Evolutionary conservation across 1,140 invertebrate genomes (phyloP).

Genomic region (Triops cancriformis): DNA sequence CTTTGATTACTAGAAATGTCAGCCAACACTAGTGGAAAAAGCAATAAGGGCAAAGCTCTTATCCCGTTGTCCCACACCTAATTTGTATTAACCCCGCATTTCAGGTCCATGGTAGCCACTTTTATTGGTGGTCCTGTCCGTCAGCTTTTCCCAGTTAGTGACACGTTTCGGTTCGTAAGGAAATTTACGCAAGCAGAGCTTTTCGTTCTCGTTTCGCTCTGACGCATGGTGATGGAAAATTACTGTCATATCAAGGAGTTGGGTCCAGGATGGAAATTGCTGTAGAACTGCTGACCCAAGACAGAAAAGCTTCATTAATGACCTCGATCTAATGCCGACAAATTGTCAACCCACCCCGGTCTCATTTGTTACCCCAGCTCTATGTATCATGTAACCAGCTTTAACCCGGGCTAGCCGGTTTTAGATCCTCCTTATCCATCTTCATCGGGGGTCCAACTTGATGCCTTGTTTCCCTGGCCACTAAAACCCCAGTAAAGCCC

Average conservation of each 20-base stretch:
- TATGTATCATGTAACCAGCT: not conserved
- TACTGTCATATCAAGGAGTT: not conserved
- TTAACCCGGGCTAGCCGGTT: not conserved
- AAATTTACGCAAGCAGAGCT: not conserved
- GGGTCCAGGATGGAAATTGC: not conserved
- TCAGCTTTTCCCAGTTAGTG: not conserved
- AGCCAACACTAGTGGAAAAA: not conserved
- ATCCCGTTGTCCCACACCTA: not conserved
- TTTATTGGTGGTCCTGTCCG: not conserved
- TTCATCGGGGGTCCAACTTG: not conserved
- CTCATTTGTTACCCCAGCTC: not conserved
- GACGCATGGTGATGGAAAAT: not conserved
- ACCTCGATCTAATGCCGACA: conserved; percentile 6
- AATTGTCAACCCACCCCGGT: not conserved
- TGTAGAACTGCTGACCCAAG: not conserved
- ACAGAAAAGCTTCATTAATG: not conserved
- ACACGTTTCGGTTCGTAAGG: not conserved
- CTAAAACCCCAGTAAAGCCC: conserved; percentile 12
- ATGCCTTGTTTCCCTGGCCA: conserved; percentile 7
- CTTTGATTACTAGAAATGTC: not conserved
- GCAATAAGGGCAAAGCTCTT: conserved; percentile 4
- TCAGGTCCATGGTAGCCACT: not conserved
- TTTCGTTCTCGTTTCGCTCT: not conserved
- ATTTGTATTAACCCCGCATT: not conserved
- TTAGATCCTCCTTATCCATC: conserved; percentile 5